phyloP scores from a whole-genome alignment of 1,140 invertebrate species.

The Trichonephila inaurata region DNA sequence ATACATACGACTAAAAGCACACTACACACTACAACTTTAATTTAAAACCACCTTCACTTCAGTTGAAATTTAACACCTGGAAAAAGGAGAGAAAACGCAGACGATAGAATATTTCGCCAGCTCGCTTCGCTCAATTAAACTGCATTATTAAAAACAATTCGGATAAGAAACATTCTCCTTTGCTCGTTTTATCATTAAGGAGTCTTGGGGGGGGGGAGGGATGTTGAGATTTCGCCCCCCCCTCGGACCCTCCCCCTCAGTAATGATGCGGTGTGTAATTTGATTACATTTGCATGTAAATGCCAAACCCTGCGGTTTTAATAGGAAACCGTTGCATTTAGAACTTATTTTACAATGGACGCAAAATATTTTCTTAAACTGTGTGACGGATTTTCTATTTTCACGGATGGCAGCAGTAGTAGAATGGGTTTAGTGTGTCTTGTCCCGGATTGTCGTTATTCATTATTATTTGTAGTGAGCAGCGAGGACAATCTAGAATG shows the following conservation, averaged over 20 bases:
- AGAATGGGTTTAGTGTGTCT: neutral
- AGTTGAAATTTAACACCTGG: conserved; percentile 72
- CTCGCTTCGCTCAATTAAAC: conserved; percentile 72
- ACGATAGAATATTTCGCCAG: conserved; percentile 64
- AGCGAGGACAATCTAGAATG: neutral
- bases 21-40: conserved; percentile 40
- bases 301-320: conserved; percentile 63
- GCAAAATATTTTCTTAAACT: conserved; percentile 75
- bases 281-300: conserved; percentile 76
- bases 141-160: conserved; percentile 76
- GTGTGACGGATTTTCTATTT: conserved; percentile 59
- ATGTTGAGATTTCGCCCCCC: neutral
- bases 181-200: conserved; percentile 70
- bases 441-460: neutral
- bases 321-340: conserved; percentile 69
- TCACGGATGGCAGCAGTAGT: conserved; percentile 41
- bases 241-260: neutral
- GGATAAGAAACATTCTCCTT: conserved; percentile 44
- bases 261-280: conserved; percentile 74
- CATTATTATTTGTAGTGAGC: conserved; percentile 3
- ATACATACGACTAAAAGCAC: neutral
- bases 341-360: conserved; percentile 73
- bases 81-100: conserved; percentile 54
- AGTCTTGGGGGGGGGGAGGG: neutral
- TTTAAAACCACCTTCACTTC: conserved; percentile 67